These are phyloP conservation scores for Oryzias celebensis DNA, from an alignment of 2,113 vertebrate species.

Conservation along the genomic window DNA sequence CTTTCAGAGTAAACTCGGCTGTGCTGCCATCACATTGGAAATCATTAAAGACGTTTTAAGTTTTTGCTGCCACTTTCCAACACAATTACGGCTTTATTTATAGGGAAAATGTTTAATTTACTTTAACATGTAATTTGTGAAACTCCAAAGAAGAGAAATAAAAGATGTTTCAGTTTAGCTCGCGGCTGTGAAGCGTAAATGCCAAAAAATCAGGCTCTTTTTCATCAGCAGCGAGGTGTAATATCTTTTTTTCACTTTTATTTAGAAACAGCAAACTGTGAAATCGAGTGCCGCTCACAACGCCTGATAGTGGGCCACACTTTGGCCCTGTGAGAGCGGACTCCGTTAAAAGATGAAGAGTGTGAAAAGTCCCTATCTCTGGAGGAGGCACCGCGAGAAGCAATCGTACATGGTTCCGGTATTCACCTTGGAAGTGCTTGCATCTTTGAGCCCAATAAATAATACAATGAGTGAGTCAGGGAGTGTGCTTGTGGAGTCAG, in stretches of 20 bases:
- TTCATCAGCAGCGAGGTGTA: slow-evolving; percentile 17
- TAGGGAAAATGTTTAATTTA: background rate
- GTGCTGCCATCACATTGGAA: too few relatives aligned
- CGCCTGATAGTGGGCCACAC: background rate
- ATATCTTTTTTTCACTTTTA: slow-evolving; percentile 1
- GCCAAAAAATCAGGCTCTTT: slow-evolving; percentile 21
- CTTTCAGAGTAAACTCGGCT: too few relatives aligned
- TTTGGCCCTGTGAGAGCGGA: background rate
- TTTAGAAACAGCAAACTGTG: background rate
- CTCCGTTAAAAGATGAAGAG: background rate
- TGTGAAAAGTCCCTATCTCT: slow-evolving; percentile 16
- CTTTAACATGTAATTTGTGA: too few relatives aligned
- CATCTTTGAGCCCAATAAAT: slow-evolving; percentile 44
- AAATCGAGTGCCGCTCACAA: background rate
- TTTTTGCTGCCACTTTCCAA: too few relatives aligned
- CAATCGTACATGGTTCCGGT: slow-evolving; percentile 4
- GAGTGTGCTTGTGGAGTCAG: slow-evolving; percentile 27
- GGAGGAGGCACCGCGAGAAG: background rate
- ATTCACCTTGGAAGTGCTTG: slow-evolving; percentile 42
- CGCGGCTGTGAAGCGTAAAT: slow-evolving; percentile 7
- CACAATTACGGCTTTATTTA: too few relatives aligned
- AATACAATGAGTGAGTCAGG: slow-evolving; percentile 39
- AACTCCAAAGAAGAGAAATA: background rate
- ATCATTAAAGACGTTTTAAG: too few relatives aligned
- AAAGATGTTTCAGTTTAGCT: slow-evolving; percentile 13